phyloP scores from a whole-genome alignment of 92 coral and sea anemone genomes.

The Siderastrea siderea region DNA sequence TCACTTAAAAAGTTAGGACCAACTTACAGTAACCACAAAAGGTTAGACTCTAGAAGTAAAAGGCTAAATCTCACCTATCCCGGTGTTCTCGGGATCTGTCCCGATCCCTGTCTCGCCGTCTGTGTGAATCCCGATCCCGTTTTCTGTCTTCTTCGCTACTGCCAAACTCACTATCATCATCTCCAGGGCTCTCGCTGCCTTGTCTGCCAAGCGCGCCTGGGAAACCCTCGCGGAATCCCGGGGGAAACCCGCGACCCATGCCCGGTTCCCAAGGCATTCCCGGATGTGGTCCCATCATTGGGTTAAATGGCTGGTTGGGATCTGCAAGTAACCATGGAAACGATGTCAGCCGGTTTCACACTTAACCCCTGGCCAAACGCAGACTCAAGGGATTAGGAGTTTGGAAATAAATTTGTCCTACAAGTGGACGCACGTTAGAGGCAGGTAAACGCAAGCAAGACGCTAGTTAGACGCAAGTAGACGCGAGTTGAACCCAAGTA shows the following conservation, averaged over 20 bases:
- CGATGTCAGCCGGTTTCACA: not conserved
- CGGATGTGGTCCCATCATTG: slow-evolving; percentile 91
- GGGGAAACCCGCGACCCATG: slow-evolving; percentile 91
- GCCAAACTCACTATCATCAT: slow-evolving; percentile 95
- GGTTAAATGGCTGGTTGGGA: slow-evolving; percentile 85
- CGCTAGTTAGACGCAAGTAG: too few relatives aligned
- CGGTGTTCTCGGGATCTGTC: slow-evolving; percentile 93
- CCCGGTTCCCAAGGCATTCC: slow-evolving; percentile 90
- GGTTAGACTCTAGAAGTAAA: too few relatives aligned
- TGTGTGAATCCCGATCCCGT: slow-evolving; percentile 90
- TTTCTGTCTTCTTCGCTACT: slow-evolving; percentile 96
- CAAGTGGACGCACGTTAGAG: too few relatives aligned
- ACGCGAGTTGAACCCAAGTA: too few relatives aligned
- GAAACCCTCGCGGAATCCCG: slow-evolving; percentile 89
- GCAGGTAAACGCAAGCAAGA: too few relatives aligned
- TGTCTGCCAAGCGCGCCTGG: slow-evolving; percentile 82
- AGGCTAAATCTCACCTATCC: slow-evolving; percentile 68
- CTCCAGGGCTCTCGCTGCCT: slow-evolving; percentile 92
- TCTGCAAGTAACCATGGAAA: slow-evolving; percentile 49
- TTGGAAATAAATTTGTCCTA: too few relatives aligned
- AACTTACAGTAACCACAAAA: too few relatives aligned
- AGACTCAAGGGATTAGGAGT: too few relatives aligned
- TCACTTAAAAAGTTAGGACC: too few relatives aligned
- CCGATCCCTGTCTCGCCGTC: slow-evolving; percentile 91
- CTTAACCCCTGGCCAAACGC: too few relatives aligned